These are phyloP conservation scores for Apogon talboti DNA, from an alignment of 2,797 vertebrate genomes.

Conservation along the genomic window DNA sequence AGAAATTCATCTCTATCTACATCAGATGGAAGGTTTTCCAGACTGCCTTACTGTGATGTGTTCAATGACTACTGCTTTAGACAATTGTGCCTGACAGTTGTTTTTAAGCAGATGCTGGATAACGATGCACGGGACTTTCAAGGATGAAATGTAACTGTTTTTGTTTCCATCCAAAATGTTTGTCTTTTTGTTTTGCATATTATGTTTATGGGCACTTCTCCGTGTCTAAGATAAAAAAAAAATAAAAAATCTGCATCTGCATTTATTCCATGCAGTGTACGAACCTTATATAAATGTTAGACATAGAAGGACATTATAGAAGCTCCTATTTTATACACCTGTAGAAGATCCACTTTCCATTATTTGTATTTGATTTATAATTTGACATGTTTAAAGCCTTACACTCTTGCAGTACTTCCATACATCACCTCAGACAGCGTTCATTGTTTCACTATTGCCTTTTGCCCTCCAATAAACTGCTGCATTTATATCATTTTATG, in stretches of 20 bases:
- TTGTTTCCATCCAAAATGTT: conserved; percentile 30
- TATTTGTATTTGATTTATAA: conserved; percentile 13
- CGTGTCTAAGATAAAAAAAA: conserved; percentile 34
- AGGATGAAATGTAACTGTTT: conserved; percentile 26
- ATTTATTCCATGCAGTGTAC: conserved; percentile 37
- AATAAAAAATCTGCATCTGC: too few relatives aligned
- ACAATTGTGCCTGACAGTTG: conserved; percentile 22
- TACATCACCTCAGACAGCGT: conserved; percentile 24
- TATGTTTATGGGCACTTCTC: conserved; percentile 38
- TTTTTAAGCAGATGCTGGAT: conserved; percentile 61
- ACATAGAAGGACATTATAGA: conserved; percentile 34
- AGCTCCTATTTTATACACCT: conserved; percentile 32
- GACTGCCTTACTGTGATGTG: conserved; percentile 8
- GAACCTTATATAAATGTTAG: conserved; percentile 38
- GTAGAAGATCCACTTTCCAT: conserved; percentile 22
- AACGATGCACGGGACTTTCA: conserved; percentile 38
- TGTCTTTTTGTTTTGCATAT: conserved; percentile 24
- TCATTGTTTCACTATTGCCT: conserved; percentile 40
- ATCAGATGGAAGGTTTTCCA: conserved; percentile 9
- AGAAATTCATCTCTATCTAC: conserved; percentile 7
- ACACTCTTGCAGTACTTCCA: conserved; percentile 24
- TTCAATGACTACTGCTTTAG: conserved; percentile 9
- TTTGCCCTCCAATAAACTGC: conserved; percentile 49
- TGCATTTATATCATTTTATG: conserved; percentile 52
- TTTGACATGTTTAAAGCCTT: conserved; percentile 44